phyloP scores from a whole-genome alignment of 1,140 invertebrate species.

The Hormaphis cornu region DNA sequence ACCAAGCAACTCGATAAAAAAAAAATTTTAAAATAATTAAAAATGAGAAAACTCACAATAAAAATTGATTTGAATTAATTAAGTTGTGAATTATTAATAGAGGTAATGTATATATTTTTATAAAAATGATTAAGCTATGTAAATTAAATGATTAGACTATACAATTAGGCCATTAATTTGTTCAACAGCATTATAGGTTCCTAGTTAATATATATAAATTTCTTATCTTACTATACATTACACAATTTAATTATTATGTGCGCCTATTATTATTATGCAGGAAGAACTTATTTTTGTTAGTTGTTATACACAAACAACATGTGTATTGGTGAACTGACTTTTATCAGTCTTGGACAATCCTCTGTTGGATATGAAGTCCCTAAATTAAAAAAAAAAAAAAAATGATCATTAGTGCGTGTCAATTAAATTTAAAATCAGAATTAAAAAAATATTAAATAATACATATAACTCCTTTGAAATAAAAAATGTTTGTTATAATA shows the following conservation, averaged over 20 bases:
- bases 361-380: conserved; percentile 20
- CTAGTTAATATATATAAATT: conserved; percentile 33
- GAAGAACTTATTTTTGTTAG: conserved; percentile 32
- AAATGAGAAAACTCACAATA: conserved; percentile 16
- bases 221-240: conserved; percentile 26
- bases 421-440: not conserved
- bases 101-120: not conserved
- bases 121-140: conserved; percentile 30
- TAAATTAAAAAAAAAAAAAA: not conserved
- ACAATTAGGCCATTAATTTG: conserved; percentile 29
- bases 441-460: not conserved
- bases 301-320: conserved; percentile 21
- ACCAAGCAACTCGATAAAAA: conserved; percentile 21
- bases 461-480: not conserved
- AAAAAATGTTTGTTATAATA: not conserved
- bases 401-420: not conserved
- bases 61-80: conserved; percentile 4
- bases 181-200: conserved; percentile 30
- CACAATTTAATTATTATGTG: conserved; percentile 23
- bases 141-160: conserved; percentile 32
- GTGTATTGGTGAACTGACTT: conserved; percentile 21
- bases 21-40: conserved; percentile 14
- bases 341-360: conserved; percentile 27
- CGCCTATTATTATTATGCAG: conserved; percentile 27
- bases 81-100: conserved; percentile 7